These are phyloP conservation scores for Calameuta idolon DNA, from an alignment of 2,888 invertebrate genomes.

Conservation along the genomic window DNA sequence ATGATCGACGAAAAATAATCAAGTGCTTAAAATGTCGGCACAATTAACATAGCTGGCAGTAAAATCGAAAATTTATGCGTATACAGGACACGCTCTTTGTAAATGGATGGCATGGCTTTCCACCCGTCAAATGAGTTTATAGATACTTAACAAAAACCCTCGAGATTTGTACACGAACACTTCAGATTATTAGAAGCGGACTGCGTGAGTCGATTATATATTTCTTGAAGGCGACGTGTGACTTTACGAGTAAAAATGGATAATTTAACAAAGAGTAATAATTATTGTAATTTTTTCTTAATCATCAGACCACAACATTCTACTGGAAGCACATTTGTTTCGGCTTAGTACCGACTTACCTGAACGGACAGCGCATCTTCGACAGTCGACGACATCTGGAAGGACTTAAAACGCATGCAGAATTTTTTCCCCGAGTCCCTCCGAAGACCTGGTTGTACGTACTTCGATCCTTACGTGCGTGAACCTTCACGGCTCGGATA, in stretches of 20 bases:
- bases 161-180: background rate
- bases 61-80: constrained; percentile 37
- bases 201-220: background rate
- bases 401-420: constrained; percentile 51
- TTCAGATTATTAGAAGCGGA: background rate
- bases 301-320: background rate
- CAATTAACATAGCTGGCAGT: constrained; percentile 35
- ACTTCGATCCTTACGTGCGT: constrained; percentile 39
- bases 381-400: constrained; percentile 50
- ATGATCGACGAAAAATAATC: constrained; percentile 28
- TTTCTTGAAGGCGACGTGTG: background rate
- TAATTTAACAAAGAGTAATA: background rate
- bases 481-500: constrained; percentile 42
- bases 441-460: constrained; percentile 3
- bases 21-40: constrained; percentile 11
- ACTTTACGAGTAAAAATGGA: background rate
- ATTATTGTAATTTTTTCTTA: background rate
- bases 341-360: constrained; percentile 34
- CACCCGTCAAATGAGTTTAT: background rate
- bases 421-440: background rate
- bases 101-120: background rate
- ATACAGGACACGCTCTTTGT: constrained; percentile 20
- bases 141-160: background rate
- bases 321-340: constrained; percentile 43
- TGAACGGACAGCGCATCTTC: constrained; percentile 10